A percentile compares a stretch with the other conserved stretches of the same genome.
Evolutionary conservation across 2,113 vertebrate genomes (phyloP).

Genomic region (Cephalophus harveyi): DNA sequence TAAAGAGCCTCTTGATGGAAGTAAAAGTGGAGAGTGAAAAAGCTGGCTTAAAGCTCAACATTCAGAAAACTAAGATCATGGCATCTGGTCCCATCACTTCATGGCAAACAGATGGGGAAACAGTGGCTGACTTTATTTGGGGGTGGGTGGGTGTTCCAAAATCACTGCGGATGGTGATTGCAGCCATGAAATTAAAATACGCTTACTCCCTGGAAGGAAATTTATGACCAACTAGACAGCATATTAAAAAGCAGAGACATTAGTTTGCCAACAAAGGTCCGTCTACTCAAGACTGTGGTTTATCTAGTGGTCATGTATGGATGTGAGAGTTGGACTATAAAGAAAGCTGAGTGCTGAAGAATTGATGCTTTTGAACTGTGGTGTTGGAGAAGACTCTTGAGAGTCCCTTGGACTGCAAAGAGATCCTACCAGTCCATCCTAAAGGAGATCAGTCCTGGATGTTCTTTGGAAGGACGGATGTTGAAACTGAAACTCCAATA

Average conservation of each 20-base stretch:
- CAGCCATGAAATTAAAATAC: background rate
- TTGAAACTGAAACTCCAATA: background rate
- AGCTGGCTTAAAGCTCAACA: background rate
- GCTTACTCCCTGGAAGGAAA: background rate
- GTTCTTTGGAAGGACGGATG: background rate
- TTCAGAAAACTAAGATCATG: background rate
- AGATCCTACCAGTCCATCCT: background rate
- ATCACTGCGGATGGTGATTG: background rate
- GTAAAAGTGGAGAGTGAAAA: background rate
- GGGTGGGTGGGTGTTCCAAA: background rate
- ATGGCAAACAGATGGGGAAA: background rate
- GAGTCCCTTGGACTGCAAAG: background rate
- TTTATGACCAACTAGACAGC: background rate
- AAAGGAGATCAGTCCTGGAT: background rate
- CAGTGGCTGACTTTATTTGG: background rate
- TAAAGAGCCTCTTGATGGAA: background rate
- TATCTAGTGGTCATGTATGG: too few species aligned
- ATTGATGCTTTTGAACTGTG: too few species aligned
- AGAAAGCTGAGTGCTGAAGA: too few species aligned
- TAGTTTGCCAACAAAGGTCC: too few species aligned
- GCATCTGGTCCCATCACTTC: background rate
- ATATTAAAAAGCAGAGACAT: too few species aligned
- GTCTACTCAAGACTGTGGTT: too few species aligned
- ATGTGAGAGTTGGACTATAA: too few species aligned
- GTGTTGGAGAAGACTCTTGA: background rate